Evolutionary conservation across 2,113 vertebrate species (phyloP).

Genomic region (Calidris pugnax): DNA sequence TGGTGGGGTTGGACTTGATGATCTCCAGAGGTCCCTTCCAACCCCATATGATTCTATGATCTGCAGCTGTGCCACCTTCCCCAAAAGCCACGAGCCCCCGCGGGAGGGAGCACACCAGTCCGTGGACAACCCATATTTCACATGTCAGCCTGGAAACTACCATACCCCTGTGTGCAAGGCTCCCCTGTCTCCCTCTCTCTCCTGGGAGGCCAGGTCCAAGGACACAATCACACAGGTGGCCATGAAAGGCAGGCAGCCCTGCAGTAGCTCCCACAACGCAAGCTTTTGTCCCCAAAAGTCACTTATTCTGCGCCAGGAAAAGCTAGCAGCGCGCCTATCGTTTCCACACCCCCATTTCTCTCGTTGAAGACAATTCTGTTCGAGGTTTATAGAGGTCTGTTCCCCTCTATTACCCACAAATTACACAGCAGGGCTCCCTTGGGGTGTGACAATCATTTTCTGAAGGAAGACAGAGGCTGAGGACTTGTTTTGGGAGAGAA

Average conservation of each 20-base stretch:
- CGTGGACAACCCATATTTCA: not conserved
- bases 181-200: not conserved
- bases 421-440: not conserved
- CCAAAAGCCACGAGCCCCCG: not conserved
- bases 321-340: not conserved
- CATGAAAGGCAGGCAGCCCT: not conserved
- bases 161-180: rapidly evolving
- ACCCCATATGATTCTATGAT: no score
- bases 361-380: not conserved
- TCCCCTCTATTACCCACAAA: not conserved
- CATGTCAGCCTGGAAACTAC: not conserved
- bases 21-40: no score
- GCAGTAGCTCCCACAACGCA: not conserved
- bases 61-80: not conserved
- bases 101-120: not conserved
- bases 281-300: not conserved
- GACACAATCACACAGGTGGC: not conserved
- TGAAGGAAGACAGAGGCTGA: not conserved
- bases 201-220: not conserved
- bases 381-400: not conserved
- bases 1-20: no score
- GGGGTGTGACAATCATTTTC: not conserved
- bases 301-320: not conserved
- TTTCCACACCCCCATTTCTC: not conserved
- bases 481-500: not conserved